Percentiles rank a stretch among this genome's conserved stretches.
Evolutionary conservation across 2,797 vertebrate species (phyloP).

Genomic region (Tauraco hartlaubi): DNA sequence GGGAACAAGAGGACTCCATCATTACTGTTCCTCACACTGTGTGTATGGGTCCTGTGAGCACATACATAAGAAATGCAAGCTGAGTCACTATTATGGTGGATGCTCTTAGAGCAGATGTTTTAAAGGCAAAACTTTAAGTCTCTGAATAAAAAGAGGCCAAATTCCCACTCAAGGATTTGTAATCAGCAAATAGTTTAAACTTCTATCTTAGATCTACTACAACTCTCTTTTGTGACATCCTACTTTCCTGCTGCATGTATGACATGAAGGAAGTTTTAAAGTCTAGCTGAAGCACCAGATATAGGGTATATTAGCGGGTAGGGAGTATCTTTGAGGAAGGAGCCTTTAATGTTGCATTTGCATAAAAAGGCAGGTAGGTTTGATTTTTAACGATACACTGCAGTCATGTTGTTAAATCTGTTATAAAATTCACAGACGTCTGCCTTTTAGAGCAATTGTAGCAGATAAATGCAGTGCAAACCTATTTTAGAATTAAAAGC

Average conservation of each 20-base stretch:
- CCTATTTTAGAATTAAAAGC: neutral
- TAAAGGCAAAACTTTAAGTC: neutral
- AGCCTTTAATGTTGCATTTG: neutral
- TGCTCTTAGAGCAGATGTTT: neutral
- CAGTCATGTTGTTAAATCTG: constrained; percentile 11
- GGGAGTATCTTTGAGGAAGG: neutral
- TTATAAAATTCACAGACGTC: neutral
- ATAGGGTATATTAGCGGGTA: neutral
- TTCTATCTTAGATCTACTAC: neutral
- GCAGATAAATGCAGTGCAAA: neutral
- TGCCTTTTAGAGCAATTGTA: neutral
- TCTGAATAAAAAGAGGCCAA: neutral
- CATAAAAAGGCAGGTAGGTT: constrained; percentile 1
- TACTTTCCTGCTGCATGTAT: neutral
- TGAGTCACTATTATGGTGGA: neutral
- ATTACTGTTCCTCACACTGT: neutral
- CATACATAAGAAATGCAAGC: neutral
- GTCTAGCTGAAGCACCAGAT: neutral
- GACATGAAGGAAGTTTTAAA: neutral
- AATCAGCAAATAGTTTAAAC: neutral
- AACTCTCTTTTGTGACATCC: neutral
- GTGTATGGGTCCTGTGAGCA: neutral
- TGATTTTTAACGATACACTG: neutral
- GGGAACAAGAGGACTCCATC: neutral
- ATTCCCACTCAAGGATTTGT: neutral